Percentiles rank a stretch among this genome's conserved stretches.
These are phyloP conservation scores for Drosophila ohnishii DNA, from an alignment of 1,140 invertebrate genomes.

Conservation along the genomic window DNA sequence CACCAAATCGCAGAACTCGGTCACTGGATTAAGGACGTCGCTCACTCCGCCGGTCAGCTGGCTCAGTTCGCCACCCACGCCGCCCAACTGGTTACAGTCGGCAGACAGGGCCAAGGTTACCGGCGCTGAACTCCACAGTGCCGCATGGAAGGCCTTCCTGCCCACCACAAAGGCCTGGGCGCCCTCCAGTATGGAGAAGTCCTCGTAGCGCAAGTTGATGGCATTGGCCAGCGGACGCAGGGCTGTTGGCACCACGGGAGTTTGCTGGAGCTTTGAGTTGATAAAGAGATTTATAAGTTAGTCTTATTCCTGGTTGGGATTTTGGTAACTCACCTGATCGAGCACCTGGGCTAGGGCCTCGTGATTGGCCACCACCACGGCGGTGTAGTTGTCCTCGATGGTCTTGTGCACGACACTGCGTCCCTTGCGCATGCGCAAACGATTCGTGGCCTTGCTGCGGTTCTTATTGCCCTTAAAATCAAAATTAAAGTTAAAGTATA, in stretches of 20 bases:
- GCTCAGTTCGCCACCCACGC: slow-evolving; percentile 76
- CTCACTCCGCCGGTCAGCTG: slow-evolving; percentile 82
- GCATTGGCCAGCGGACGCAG: slow-evolving; percentile 88
- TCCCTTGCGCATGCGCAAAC: slow-evolving; percentile 89
- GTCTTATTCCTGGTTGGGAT: not conserved
- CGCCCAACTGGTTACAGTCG: slow-evolving; percentile 85
- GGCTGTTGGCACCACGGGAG: slow-evolving; percentile 86
- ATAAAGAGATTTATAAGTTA: not conserved
- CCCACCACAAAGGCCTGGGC: slow-evolving; percentile 86
- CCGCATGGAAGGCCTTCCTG: slow-evolving; percentile 88
- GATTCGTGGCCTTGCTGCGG: slow-evolving; percentile 84
- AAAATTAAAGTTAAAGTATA: not conserved
- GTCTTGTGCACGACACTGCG: slow-evolving; percentile 91
- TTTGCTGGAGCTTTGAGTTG: slow-evolving; percentile 87
- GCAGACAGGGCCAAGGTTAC: slow-evolving; percentile 89
- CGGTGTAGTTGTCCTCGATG: slow-evolving; percentile 93
- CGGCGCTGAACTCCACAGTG: slow-evolving; percentile 86
- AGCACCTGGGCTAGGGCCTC: slow-evolving; percentile 92
- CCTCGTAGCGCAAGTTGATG: slow-evolving; percentile 87
- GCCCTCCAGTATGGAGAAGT: slow-evolving; percentile 86
- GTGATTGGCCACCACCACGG: slow-evolving; percentile 94
- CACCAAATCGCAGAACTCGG: slow-evolving; percentile 90
- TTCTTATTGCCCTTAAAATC: slow-evolving; percentile 66
- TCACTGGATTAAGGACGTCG: slow-evolving; percentile 87
- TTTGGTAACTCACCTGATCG: slow-evolving; percentile 87